Base-by-base conservation (phyloP, 2,113 vertebrate genomes). In the Vimba vimba region DNA sequence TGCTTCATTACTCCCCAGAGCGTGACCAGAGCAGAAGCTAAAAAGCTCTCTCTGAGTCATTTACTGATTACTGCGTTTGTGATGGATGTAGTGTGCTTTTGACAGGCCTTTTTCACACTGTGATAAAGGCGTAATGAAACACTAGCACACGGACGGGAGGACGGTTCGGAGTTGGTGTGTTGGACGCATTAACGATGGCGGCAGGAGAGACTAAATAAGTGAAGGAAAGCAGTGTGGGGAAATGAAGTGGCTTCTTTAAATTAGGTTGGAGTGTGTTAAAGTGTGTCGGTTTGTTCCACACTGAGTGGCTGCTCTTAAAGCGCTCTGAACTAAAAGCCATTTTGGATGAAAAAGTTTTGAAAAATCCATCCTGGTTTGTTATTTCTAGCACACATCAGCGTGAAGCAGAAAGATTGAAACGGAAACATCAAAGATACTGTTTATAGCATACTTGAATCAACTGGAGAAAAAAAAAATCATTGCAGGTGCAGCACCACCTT, bases 51-150 rank as follows among this genome's bases (percentile, higher is more conserved):
- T 71, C 52, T 84, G 87, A 60, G 36, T 80, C 69, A 62, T 75
- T 25, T 69, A 25, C 84, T 79, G 50, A 78, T 43, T 82, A 82
- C 62, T 66, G 19, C 43, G 12, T 79, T 79, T 39, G 30, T 75
- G 78, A 78, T 36, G 77, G 50, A 78, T 60, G 55, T 13, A 50
- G 10, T 68, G 27, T 25, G 8, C n/a, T 8, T 81, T 64, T 86
- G 75, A 75, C 47, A 81, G 82, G 81, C 75, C 30, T 45, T 75
- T 71, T 68, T 77, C 52, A 69, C 59, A 17, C 43, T 8, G 74
- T 12, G 57, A 74, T 84, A 87, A 79, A 75, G 66, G 55, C 17
- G 50, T 80, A 87, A 87, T 77, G 78, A 68, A 82, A 74, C 50
- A 33, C 19, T 33, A 75, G 33, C 17, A n/a, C 33, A 45, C 19